phyloP scores from a whole-genome alignment of 1,140 invertebrate species.

The Lucilia cuprina region DNA sequence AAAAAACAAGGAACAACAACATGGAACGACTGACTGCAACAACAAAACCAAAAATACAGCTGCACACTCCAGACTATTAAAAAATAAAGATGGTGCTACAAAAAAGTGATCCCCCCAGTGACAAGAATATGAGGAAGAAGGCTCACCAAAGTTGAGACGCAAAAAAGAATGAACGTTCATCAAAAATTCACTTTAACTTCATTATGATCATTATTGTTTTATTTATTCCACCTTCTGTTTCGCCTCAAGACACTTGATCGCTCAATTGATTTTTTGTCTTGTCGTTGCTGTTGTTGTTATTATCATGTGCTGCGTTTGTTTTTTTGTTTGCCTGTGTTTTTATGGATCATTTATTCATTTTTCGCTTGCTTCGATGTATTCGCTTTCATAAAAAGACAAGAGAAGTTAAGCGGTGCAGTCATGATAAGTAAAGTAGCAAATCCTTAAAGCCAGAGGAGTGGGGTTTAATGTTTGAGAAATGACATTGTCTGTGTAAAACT shows the following conservation, averaged over 20 bases:
- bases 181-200: slow-evolving; percentile 62
- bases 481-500: background rate
- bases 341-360: background rate
- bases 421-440: background rate
- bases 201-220: slow-evolving; percentile 62
- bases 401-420: background rate
- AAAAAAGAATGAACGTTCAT: background rate
- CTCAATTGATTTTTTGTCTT: slow-evolving; percentile 59
- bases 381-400: too few relatives aligned
- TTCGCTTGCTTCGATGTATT: background rate
- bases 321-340: too few relatives aligned
- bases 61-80: background rate
- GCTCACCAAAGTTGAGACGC: background rate
- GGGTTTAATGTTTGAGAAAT: background rate
- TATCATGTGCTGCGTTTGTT: slow-evolving; percentile 22
- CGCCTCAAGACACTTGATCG: slow-evolving; percentile 62
- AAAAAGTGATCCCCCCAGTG: slow-evolving; percentile 20
- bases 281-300: slow-evolving; percentile 54
- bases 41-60: background rate
- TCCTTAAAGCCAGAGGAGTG: background rate
- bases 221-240: slow-evolving; percentile 63
- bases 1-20: too few relatives aligned
- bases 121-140: background rate
- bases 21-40: background rate
- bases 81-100: background rate